These are phyloP conservation scores for Macrophya annulata DNA, from an alignment of 2,888 invertebrate species.

Conservation along the genomic window DNA sequence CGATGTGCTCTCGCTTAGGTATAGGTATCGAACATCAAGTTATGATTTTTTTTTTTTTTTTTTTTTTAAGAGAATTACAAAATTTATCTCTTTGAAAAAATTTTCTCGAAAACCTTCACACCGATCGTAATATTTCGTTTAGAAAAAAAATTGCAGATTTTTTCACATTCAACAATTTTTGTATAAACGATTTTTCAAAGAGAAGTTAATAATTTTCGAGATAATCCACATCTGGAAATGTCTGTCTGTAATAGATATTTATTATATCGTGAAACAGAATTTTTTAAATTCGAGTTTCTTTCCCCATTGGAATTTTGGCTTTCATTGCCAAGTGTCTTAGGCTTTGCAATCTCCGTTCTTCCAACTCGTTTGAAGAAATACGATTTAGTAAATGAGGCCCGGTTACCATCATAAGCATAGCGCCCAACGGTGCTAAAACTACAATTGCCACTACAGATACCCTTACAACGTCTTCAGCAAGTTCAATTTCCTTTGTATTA, in stretches of 20 bases:
- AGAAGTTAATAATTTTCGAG: background rate
- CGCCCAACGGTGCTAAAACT: conserved; percentile 72
- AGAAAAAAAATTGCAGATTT: background rate
- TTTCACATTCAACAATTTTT: background rate
- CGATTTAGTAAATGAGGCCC: conserved; percentile 73
- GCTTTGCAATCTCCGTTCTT: conserved; percentile 61
- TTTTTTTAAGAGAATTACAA: background rate
- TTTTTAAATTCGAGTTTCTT: background rate
- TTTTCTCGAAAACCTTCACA: background rate
- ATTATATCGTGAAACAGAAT: too few species aligned
- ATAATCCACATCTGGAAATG: too few species aligned
- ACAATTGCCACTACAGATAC: conserved; percentile 72
- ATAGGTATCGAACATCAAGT: background rate
- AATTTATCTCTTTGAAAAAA: background rate
- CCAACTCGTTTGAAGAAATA: conserved; percentile 63
- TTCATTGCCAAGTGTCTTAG: conserved; percentile 30
- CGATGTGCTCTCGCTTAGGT: background rate
- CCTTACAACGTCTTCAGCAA: conserved; percentile 71
- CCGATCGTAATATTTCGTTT: background rate
- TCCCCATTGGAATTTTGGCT: background rate
- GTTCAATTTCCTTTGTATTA: conserved; percentile 62
- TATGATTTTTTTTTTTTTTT: background rate
- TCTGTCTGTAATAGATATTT: too few species aligned
- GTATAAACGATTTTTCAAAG: background rate
- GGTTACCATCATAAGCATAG: conserved; percentile 70